Percentiles rank a stretch among this genome's conserved stretches.
Conservation (phyloP, 2,797 vertebrate species). For the Naso thynnoides region DNA sequence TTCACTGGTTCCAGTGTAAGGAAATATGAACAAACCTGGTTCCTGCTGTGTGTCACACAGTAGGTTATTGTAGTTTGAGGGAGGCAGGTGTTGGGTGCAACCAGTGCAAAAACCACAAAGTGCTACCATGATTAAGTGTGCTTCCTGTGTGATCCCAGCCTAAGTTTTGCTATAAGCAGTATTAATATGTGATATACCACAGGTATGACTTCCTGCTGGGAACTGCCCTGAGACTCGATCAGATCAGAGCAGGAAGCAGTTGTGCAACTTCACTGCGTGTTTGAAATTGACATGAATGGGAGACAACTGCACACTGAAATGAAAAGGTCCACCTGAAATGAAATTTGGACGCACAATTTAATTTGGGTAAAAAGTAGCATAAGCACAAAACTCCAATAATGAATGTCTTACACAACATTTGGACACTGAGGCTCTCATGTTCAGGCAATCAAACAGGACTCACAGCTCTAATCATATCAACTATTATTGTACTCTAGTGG, state of each 20-base stretch:
- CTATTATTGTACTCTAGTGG: neutral
- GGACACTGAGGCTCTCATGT: neutral
- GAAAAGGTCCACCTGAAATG: too few species aligned
- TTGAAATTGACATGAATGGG: too few species aligned
- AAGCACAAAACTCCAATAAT: too few species aligned
- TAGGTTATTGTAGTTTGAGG: conserved; percentile 5
- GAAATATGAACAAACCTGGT: conserved; percentile 52
- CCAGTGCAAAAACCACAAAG: conserved; percentile 42
- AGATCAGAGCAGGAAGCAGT: too few species aligned
- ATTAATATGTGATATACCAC: neutral
- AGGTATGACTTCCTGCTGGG: too few species aligned
- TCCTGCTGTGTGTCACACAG: conserved; percentile 38
- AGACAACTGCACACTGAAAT: too few species aligned
- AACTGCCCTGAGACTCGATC: too few species aligned
- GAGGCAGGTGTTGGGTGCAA: conserved; percentile 21
- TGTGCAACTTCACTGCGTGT: too few species aligned
- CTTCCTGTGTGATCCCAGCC: conserved; percentile 28
- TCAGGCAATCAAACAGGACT: neutral
- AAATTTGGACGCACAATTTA: too few species aligned
- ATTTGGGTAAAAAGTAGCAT: too few species aligned
- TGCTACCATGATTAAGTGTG: conserved; percentile 20
- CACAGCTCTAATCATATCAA: neutral
- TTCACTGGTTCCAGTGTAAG: too few species aligned
- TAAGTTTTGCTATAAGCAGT: neutral
- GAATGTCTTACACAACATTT: neutral